A percentile compares a stretch with the other conserved stretches of the same genome.
These are phyloP conservation scores for Graptemys geographica DNA, from an alignment of 2,797 vertebrate species.

Conservation along the genomic window DNA sequence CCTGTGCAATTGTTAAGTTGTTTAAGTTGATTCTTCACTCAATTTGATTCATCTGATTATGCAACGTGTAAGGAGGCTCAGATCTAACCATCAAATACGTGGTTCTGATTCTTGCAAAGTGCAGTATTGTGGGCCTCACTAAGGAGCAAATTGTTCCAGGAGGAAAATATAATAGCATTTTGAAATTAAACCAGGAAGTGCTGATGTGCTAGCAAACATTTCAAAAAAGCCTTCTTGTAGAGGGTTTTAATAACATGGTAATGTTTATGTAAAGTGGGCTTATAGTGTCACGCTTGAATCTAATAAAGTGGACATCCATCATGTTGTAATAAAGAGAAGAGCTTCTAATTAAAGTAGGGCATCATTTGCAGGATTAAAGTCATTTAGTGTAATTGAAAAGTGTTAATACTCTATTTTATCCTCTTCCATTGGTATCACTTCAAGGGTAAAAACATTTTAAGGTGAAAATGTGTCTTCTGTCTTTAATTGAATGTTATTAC, in stretches of 20 bases:
- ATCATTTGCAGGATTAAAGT: constrained; percentile 92
- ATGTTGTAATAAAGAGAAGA: constrained; percentile 85
- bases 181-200: constrained; percentile 68
- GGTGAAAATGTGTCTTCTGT: constrained; percentile 85
- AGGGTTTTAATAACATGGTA: constrained; percentile 82
- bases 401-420: constrained; percentile 90
- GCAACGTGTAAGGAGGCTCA: neutral
- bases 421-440: constrained; percentile 85
- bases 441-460: constrained; percentile 85
- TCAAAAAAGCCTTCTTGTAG: constrained; percentile 67
- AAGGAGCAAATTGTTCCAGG: constrained; percentile 50
- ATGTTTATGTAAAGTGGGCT: constrained; percentile 88
- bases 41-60: neutral
- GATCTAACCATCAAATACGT: neutral
- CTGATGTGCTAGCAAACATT: constrained; percentile 73
- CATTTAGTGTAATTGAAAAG: constrained; percentile 93
- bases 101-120: constrained; percentile 39
- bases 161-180: constrained; percentile 32
- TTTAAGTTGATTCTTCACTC: neutral
- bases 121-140: neutral
- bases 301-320: constrained; percentile 92
- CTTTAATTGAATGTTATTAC: constrained; percentile 85
- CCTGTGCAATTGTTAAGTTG: accelerated
- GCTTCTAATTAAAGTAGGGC: constrained; percentile 89
- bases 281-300: constrained; percentile 87